phyloP scores from a whole-genome alignment of 1,140 invertebrate species.

The Conopomorpha cramerella region DNA sequence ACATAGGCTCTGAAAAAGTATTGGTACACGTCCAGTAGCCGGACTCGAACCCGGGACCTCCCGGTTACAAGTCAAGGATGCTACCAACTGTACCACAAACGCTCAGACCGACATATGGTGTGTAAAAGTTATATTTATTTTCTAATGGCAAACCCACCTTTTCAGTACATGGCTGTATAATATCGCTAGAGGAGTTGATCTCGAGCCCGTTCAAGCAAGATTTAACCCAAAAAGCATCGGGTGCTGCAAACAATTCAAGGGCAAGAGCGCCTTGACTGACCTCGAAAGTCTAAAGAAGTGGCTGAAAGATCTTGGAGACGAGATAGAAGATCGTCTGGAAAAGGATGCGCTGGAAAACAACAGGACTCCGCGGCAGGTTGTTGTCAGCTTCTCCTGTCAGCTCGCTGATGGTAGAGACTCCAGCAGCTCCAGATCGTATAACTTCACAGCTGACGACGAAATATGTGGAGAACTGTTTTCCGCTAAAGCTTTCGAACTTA shows the following conservation, averaged over 20 bases:
- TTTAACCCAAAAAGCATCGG: constrained; percentile 92
- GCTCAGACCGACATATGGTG: too few relatives aligned
- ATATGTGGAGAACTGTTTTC: constrained; percentile 46
- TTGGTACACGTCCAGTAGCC: too few relatives aligned
- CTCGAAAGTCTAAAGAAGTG: constrained; percentile 78
- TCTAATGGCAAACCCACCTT: constrained; percentile 7
- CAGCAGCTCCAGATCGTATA: constrained; percentile 63
- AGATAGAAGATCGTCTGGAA: constrained; percentile 82
- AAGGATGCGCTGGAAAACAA: constrained; percentile 77
- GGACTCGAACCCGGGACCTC: too few relatives aligned
- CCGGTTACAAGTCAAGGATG: too few relatives aligned
- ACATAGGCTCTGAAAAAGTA: too few relatives aligned
- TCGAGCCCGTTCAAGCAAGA: constrained; percentile 81
- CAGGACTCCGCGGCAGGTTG: constrained; percentile 69
- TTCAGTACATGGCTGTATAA: constrained; percentile 82
- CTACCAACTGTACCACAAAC: too few relatives aligned
- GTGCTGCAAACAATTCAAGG: constrained; percentile 92
- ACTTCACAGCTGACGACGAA: constrained; percentile 65
- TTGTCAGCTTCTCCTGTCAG: constrained; percentile 59
- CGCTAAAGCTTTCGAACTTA: constrained; percentile 63
- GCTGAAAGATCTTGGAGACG: constrained; percentile 78
- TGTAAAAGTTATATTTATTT: neutral
- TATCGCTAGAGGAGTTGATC: constrained; percentile 85
- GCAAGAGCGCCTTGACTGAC: constrained; percentile 75
- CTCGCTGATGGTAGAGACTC: constrained; percentile 63